These are phyloP conservation scores for Liparis tanakae DNA, from an alignment of 2,797 vertebrate genomes.

Conservation along the genomic window DNA sequence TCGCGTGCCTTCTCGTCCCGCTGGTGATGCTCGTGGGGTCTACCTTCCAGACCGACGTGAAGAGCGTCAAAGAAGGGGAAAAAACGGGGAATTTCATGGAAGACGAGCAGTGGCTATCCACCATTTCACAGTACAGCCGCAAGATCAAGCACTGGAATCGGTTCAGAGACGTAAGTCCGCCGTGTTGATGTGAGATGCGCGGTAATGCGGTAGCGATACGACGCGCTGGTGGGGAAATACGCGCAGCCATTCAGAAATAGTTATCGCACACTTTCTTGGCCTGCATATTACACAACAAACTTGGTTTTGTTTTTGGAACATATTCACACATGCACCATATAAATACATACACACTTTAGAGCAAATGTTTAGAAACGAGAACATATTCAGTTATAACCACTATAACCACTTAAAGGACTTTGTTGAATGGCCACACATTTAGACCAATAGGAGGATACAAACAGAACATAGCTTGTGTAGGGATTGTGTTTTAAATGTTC, in stretches of 20 bases:
- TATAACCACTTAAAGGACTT: not conserved
- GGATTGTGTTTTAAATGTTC: not conserved
- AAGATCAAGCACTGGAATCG: conserved; percentile 99
- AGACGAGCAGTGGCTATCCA: conserved; percentile 98
- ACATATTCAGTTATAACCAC: not conserved
- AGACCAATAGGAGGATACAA: not conserved
- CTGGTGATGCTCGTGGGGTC: conserved; percentile 80
- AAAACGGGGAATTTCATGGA: conserved; percentile 97
- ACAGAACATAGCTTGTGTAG: not conserved
- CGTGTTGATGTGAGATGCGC: conserved; percentile 58
- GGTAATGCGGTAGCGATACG: conserved; percentile 55
- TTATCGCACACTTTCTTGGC: conserved; percentile 20
- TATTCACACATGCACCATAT: not conserved
- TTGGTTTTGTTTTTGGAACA: not conserved
- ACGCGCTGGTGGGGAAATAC: conserved; percentile 20
- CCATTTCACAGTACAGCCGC: conserved; percentile 97
- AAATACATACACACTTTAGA: conserved; percentile 1
- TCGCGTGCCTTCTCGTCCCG: conserved; percentile 81
- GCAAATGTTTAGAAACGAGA: conserved; percentile 1
- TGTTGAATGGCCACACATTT: not conserved
- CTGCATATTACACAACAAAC: not conserved
- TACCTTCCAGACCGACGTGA: conserved; percentile 82
- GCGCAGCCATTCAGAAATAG: conserved; percentile 15
- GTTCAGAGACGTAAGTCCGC: conserved; percentile 95
- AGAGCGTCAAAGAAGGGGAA: conserved; percentile 85